Conservation (phyloP, 2,888 invertebrate genomes). For the Octodonta nipae region DNA sequence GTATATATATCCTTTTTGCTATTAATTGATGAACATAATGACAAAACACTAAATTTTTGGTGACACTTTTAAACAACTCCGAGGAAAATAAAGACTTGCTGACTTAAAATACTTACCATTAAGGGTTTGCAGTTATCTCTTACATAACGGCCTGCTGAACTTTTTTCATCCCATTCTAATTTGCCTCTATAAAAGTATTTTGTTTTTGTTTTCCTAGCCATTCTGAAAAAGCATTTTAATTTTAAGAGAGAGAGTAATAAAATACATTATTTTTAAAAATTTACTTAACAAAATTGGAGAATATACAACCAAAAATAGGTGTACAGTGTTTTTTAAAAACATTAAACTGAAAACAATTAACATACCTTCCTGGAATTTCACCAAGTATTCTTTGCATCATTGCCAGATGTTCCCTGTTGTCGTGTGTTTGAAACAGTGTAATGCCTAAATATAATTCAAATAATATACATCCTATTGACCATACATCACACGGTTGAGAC, state of each 20-base stretch:
- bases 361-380: constrained; percentile 84
- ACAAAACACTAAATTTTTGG: too few species aligned
- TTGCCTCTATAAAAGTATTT: constrained; percentile 97
- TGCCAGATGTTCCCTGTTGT: constrained; percentile 97
- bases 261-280: too few species aligned
- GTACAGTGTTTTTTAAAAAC: too few species aligned
- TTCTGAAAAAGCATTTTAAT: too few species aligned
- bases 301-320: constrained; percentile 3
- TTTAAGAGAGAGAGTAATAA: too few species aligned
- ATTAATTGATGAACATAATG: too few species aligned
- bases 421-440: constrained; percentile 98
- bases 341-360: constrained; percentile 11
- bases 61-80: too few species aligned
- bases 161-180: constrained; percentile 95
- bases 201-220: constrained; percentile 82
- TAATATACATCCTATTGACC: constrained; percentile 98
- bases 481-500: constrained; percentile 98
- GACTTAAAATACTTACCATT: constrained; percentile 48
- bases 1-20: too few species aligned
- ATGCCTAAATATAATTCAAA: constrained; percentile 97
- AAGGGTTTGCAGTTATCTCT: constrained; percentile 95
- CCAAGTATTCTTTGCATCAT: constrained; percentile 99
- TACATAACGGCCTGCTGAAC: constrained; percentile 92
- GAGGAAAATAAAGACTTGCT: too few species aligned
- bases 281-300: too few species aligned